Base-by-base conservation (phyloP, 2,888 invertebrate species). In the Clepsis dumicolana region DNA sequence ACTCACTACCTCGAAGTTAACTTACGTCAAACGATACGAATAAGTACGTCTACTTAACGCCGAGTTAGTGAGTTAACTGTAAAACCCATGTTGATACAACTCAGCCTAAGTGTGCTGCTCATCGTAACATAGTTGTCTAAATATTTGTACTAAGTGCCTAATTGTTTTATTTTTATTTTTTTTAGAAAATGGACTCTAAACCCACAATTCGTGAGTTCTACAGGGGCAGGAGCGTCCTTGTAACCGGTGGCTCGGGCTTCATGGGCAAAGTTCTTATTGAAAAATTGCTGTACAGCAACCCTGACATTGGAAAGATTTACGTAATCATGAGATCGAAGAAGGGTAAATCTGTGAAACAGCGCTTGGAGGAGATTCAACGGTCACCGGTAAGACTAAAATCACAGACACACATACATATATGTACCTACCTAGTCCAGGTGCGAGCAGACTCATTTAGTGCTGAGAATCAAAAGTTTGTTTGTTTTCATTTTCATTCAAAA, bases 211-310 rank as follows among this genome's bases (percentile, higher is more conserved):
- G 94, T 73, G 94, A 95, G 59, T 95, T 94, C 81, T 95, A 95
- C 86, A 93, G 89, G 72, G 95, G 91, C 29, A 93, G 94, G 75
- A 94, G 86, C 54, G 78, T 95, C 60, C 93, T 95, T 38, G 89
- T 95, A 18, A 95, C 95, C 0, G 95, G 95, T 0, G 95, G 94
- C 0, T 94, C 95, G 0, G 95, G 95, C 0, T 95, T 95, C 73
- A 95, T 95, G 95, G 95, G 95, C 18, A 94, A 94, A 78, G 94
- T 94, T 8, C 87, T 96, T 16, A 78, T 96, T 41, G 96, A 96
- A 81, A 96, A 96, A 77, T 81, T 96, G 3, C 89, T 96, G 2
- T 95, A 95, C 78, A 88, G 94, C 2, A 91, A 95, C 66, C 94
- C 95, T 3, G 95, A 94, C 0, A 80, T 96, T 21, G 94, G 94